Conservation (phyloP, 2,113 vertebrate species). For the Phalacrocorax carbo region DNA sequence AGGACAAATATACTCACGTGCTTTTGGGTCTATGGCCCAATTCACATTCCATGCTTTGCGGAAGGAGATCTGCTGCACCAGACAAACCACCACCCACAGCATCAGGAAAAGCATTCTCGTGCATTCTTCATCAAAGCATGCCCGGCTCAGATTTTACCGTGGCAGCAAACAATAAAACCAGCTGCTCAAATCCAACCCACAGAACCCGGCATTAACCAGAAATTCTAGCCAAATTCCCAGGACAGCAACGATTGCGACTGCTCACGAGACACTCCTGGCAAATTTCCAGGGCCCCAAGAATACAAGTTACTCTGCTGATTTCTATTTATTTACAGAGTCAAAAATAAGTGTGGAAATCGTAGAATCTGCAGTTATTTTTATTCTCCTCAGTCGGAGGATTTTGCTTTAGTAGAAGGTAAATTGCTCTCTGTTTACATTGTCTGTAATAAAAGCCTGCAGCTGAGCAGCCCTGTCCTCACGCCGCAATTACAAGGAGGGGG, state of each 20-base stretch:
- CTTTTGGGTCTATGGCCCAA: not conserved
- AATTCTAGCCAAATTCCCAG: not conserved
- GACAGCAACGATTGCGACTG: not conserved
- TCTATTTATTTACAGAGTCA: slow-evolving; percentile 30
- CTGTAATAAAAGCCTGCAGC: slow-evolving; percentile 42
- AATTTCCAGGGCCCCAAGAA: not conserved
- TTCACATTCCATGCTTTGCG: not conserved
- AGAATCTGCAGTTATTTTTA: slow-evolving; percentile 45
- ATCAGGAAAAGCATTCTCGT: not conserved
- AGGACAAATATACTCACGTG: not conserved
- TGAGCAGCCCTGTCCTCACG: not conserved
- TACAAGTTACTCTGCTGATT: not conserved
- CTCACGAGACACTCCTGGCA: not conserved
- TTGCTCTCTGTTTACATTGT: slow-evolving; percentile 42
- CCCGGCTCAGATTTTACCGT: not conserved
- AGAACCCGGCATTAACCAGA: not conserved
- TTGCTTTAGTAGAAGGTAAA: slow-evolving; percentile 38
- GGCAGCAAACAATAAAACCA: not conserved
- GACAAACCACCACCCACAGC: not conserved
- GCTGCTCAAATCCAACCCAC: not conserved
- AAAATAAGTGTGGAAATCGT: not conserved
- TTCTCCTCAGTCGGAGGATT: slow-evolving; percentile 19
- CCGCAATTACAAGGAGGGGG: not conserved
- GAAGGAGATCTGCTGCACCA: not conserved
- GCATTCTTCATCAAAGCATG: not conserved